A percentile compares a stretch with the other conserved stretches of the same genome.
Conservation (phyloP, 2,797 vertebrate species). For the Neosalanx taihuensis region DNA sequence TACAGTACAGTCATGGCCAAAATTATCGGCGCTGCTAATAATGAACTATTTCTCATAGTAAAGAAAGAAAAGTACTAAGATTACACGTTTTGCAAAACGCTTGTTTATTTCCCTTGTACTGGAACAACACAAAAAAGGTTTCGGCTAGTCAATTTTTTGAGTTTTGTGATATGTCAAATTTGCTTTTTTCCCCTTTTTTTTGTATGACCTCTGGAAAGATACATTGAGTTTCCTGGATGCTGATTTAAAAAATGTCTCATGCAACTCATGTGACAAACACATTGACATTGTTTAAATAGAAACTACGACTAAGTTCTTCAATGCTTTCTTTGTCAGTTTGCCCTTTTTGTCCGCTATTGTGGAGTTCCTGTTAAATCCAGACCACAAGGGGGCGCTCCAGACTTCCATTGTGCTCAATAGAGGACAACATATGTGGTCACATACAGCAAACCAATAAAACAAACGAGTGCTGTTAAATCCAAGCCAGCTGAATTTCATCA, state of each 20-base stretch:
- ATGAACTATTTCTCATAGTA: too few relatives aligned
- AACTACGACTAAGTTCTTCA: conserved; percentile 17
- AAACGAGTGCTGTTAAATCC: conserved; percentile 3
- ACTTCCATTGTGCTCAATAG: not conserved
- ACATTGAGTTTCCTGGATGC: not conserved
- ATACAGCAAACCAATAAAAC: not conserved
- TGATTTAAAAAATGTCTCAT: not conserved
- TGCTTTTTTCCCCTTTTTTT: too few relatives aligned
- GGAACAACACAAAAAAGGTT: too few relatives aligned
- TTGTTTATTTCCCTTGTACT: too few relatives aligned
- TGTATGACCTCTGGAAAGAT: not conserved
- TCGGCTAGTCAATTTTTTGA: too few relatives aligned
- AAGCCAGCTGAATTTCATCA: conserved; percentile 19
- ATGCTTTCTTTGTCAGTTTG: conserved; percentile 15
- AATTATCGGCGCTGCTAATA: too few relatives aligned
- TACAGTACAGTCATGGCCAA: not conserved
- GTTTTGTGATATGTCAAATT: too few relatives aligned
- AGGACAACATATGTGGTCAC: not conserved
- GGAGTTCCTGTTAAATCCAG: not conserved
- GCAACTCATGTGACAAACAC: conserved; percentile 36
- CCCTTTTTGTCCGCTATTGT: not conserved
- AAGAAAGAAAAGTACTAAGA: too few relatives aligned
- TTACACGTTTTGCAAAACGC: too few relatives aligned
- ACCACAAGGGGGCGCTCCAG: conserved; percentile 5
- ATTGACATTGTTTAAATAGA: conserved; percentile 17